Conservation (phyloP, 2,113 vertebrate species). For the Platysternon megacephalum region DNA sequence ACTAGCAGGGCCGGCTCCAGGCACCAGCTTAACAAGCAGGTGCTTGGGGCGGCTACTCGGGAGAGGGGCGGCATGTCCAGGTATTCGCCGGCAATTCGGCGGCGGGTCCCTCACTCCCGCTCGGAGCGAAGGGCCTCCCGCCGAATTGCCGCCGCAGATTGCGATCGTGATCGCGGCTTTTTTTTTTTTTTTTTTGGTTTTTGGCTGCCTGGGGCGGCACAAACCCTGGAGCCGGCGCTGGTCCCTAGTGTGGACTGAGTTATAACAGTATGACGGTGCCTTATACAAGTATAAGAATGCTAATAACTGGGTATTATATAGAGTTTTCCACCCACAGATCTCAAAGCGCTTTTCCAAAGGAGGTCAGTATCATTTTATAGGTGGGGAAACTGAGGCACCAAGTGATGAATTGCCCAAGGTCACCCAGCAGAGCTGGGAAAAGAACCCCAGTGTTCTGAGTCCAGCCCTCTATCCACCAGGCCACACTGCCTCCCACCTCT, state of each 20-base stretch:
- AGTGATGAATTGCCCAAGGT: not conserved
- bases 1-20: too few relatives aligned
- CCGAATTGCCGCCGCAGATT: too few relatives aligned
- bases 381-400: not conserved
- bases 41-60: too few relatives aligned
- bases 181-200: too few relatives aligned
- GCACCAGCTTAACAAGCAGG: too few relatives aligned
- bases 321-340: not conserved
- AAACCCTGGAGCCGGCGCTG: too few relatives aligned
- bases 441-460: not conserved
- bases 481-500: not conserved
- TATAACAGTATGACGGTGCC: not conserved
- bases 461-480: not conserved
- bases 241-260: not conserved
- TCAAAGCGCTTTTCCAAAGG: not conserved
- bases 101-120: too few relatives aligned
- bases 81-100: too few relatives aligned
- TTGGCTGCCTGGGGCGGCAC: too few relatives aligned
- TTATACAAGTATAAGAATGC: rapidly evolving
- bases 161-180: too few relatives aligned
- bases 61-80: too few relatives aligned
- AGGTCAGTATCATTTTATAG: not conserved
- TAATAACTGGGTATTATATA: not conserved
- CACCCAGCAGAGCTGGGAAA: not conserved
- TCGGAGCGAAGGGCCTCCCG: too few relatives aligned